Evolutionary conservation across 2,888 invertebrate genomes (phyloP).

Genomic region (Leistus spinibarbis): DNA sequence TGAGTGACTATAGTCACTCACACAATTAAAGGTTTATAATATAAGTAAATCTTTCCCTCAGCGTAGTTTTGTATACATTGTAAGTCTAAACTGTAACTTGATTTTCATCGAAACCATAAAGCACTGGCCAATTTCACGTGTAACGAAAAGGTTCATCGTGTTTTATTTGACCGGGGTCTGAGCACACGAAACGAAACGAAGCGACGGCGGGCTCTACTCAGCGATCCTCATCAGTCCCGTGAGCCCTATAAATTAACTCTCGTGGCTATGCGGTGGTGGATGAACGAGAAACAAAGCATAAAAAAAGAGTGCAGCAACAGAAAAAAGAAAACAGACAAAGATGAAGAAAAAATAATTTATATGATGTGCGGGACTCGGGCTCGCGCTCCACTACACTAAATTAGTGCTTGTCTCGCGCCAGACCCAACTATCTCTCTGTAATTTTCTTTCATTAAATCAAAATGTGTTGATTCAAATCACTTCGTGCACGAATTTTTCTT

Average conservation of each 20-base stretch:
- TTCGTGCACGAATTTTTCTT: constrained; percentile 27
- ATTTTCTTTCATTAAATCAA: constrained; percentile 40
- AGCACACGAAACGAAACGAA: neutral
- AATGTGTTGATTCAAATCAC: constrained; percentile 40
- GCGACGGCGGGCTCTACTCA: constrained; percentile 4
- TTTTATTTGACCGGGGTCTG: neutral
- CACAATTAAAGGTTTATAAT: no score
- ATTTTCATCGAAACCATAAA: neutral
- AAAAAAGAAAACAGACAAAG: neutral
- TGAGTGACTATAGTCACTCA: no score
- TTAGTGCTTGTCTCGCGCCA: constrained; percentile 25
- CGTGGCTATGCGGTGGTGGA: constrained; percentile 6
- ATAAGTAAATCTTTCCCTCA: no score
- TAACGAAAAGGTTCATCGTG: neutral
- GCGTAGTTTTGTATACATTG: no score
- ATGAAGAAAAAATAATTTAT: constrained; percentile 31
- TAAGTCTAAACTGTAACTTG: neutral
- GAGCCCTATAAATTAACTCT: constrained; percentile 37
- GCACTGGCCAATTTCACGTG: neutral
- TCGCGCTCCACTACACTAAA: constrained; percentile 20
- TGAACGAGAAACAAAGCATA: constrained; percentile 16
- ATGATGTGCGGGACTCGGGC: constrained; percentile 30
- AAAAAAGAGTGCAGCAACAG: neutral
- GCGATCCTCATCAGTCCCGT: constrained; percentile 38
- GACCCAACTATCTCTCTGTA: constrained; percentile 32